Conservation (phyloP, 2,113 vertebrate species). For the Varanus komodoensis region DNA sequence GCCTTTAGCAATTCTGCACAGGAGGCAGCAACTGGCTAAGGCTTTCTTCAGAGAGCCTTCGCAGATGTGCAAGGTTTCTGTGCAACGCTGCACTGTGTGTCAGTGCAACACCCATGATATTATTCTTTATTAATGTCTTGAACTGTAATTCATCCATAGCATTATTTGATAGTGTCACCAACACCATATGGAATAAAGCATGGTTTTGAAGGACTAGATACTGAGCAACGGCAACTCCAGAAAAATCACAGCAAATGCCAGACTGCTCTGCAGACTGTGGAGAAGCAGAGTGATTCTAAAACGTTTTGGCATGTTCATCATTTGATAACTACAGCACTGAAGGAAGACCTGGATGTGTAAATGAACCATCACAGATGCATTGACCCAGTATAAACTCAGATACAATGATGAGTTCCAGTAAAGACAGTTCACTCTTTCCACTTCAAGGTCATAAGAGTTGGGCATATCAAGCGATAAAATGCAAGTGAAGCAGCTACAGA, state of each 20-base stretch:
- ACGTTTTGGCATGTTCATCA: neutral
- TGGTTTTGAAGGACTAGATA: constrained; percentile 42
- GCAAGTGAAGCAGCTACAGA: too few relatives aligned
- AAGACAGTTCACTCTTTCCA: neutral
- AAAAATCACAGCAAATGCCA: constrained; percentile 26
- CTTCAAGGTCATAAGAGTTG: neutral
- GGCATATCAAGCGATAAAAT: neutral
- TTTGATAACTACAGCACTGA: neutral
- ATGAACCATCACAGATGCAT: neutral
- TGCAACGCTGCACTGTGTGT: constrained; percentile 33
- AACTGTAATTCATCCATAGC: constrained; percentile 64
- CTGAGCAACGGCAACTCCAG: constrained; percentile 12
- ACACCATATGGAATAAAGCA: constrained; percentile 55
- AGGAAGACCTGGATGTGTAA: neutral
- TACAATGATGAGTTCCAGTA: neutral
- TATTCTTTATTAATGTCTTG: constrained; percentile 44
- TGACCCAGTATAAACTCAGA: neutral
- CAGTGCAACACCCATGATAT: neutral
- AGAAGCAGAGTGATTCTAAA: neutral
- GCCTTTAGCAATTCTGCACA: constrained; percentile 56
- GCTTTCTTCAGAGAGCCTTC: constrained; percentile 62
- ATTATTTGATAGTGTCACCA: constrained; percentile 40
- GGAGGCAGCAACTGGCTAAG: constrained; percentile 62
- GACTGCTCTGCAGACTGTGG: constrained; percentile 16
- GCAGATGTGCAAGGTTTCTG: constrained; percentile 61